Evolutionary conservation across 2,113 vertebrate species (phyloP), one percentile per base, ranked within the genome.

Genomic region (Climacteris rufus): DNA sequence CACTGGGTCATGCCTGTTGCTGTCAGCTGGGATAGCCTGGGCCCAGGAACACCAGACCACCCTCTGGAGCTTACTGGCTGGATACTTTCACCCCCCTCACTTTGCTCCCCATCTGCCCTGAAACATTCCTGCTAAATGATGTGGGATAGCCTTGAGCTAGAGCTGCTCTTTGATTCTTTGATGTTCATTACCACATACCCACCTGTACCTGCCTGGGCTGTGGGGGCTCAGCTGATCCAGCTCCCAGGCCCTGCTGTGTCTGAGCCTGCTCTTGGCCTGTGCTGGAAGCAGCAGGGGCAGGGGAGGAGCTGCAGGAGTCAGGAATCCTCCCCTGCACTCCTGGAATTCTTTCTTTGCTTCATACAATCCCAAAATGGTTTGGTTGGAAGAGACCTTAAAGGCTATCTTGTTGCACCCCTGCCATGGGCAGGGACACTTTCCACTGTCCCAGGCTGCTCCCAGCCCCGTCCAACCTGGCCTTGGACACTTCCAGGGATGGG

Each of bases 141-240:
- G 78, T 56, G 57, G 54, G 47, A 23, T 53, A 81, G 70, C 81
- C 69, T 42, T 8, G 60, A 83, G 89, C 80, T 31, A n/a, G 84
- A 84, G 75, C 78, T 91, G 87, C 57, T 71, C 49, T 94, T 87
- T 87, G 70, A 68, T 87, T 71, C 49, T 94, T 87, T 87, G 70
- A 68, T 87, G 81, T 71, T 66, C 27, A 47, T 53, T 63, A 30
- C 40, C 45, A 1, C 7, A 9, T 17, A 44, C 54, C 37, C 16
- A 19, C 33, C 52, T 93, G 44, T 66, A 64, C 35, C 50, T 65
- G 50, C 64, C 39, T 49, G 56, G 10, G 66, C 71, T 76, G 33
- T 19, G 35, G 63, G 77, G 87, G n/a, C 74, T 75, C 64, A 53
- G 64, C 50, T 47, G 84, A 24, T 56, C 45, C 56, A 25, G 66